Evolutionary conservation across 1,140 invertebrate genomes (phyloP), one percentile per base, ranked within the genome.

Genomic region (Drosophila varians): DNA sequence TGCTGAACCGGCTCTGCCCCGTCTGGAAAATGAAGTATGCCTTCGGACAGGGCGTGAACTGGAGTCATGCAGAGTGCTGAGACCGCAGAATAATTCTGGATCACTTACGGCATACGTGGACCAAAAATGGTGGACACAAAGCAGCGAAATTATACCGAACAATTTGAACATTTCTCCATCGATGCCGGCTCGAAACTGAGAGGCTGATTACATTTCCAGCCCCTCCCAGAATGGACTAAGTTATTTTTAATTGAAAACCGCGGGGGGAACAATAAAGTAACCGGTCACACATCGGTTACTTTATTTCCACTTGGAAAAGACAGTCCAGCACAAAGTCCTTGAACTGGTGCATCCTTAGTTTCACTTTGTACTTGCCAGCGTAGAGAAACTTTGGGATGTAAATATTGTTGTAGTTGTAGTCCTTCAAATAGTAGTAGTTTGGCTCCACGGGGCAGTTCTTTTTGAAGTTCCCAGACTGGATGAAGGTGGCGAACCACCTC

Each of bases 11-110:
- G n/a, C 36, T 48, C 11, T 54, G 46, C 5, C 76, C 76, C 5
- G 82, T 55, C 58, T 77, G 47, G 23, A 87, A 58, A 12, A 38
- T n/a, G 5, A 84, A 14, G n/a, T 28, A 64, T 2, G 53, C 56
- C 79, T 79, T 3, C 21, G 8, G 62, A 18, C 3, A 7, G n/a
- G n/a, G n/a, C n/a, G n/a, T n/a, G n/a, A n/a, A n/a, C n/a, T n/a
- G n/a, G n/a, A n/a, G n/a, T n/a, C n/a, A n/a, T n/a, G n/a, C n/a
- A n/a, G n/a, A n/a, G n/a, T n/a, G n/a, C 12, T 16, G 3, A 26
- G 4, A 3, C 2, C 1, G 8, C 18, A 9, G 7, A 7, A 12
- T 1, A 28, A 16, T 40, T 8, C 9, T 21, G 9, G n/a, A 53
- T 25, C 16, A 80, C 77, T 86, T 43, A 86, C 80, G 21, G 72